Percentiles rank a stretch among this genome's conserved stretches.
Conservation (phyloP, 2,888 invertebrate genomes). For the Oeneis ivallda region DNA sequence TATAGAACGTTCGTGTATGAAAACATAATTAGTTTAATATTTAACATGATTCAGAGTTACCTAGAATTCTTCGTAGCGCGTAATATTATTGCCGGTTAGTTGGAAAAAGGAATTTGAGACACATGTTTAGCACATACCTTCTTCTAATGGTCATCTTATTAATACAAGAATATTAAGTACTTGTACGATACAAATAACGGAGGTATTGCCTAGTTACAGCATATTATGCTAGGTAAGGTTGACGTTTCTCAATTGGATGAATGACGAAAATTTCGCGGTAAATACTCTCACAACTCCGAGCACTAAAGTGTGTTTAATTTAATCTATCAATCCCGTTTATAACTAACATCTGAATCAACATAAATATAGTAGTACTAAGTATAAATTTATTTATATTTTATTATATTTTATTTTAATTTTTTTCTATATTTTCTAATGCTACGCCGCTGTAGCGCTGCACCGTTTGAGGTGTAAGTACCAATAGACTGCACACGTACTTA, state of each 20-base stretch:
- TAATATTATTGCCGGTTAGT: slow-evolving; percentile 32
- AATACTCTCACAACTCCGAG: not conserved
- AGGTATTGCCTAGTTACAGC: not conserved
- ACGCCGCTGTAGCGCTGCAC: not conserved
- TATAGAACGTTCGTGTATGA: slow-evolving; percentile 73
- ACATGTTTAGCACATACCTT: slow-evolving; percentile 32
- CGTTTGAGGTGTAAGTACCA: not conserved
- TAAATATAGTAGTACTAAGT: too few species aligned
- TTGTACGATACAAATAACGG: not conserved
- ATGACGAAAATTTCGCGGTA: not conserved
- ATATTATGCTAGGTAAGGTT: not conserved
- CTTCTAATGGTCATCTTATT: slow-evolving; percentile 24
- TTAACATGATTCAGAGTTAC: slow-evolving; percentile 60
- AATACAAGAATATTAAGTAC: too few species aligned
- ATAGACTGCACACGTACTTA: too few species aligned
- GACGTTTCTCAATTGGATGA: not conserved
- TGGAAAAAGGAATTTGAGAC: slow-evolving; percentile 38
- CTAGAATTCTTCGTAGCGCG: slow-evolving; percentile 47
- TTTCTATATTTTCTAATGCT: not conserved
- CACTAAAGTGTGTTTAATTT: not conserved
- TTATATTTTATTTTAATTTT: not conserved
- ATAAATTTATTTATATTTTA: too few species aligned
- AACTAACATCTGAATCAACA: not conserved
- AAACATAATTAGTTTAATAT: slow-evolving; percentile 75
- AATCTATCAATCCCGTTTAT: not conserved